Evolutionary conservation across 2,797 vertebrate species (phyloP), one percentile per base, ranked within the genome.

Genomic region (Selene dorsalis): DNA sequence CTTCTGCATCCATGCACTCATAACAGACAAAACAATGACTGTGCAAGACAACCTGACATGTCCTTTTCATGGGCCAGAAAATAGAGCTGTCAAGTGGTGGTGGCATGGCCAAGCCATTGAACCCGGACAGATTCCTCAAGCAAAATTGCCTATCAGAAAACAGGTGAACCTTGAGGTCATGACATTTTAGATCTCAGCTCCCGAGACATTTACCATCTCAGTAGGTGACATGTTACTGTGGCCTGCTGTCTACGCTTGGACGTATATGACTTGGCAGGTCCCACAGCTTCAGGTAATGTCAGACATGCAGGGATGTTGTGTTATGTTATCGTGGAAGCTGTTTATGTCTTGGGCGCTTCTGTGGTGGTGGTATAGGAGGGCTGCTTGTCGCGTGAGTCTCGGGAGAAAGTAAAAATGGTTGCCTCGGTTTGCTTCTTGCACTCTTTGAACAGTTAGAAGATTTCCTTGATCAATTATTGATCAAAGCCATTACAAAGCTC

Each of bases 401-500:
- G 56, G 65, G 73, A 71, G 72, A 59, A 83, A 82, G 70, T 55
- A 64, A 69, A 89, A 87, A 76, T 68, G 53, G 79, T 83, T 83
- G 77, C 76, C 80, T 88, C 77, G 67, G 17, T 55, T 52, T 4
- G 53, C 82, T 79, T 70, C 61, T 76, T 69, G 59, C 75, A 67
- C 62, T 88, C 84, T 89, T 87, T 87, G 81, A 90, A 84, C 76
- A 86, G 80, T 80, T 79, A 65, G 86, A 91, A 85, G 71, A 87
- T 69, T 75, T 79, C 80, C 81, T 90, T 87, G 87, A 93, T 93
- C 89, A 92, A 91, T 92, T 88, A 92, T 93, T 90, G 90, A 93
- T 92, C 89, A 92, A 92, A 93, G 84, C 78, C 89, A 87, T 93
- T 91, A 89, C 84, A 91, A 89, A 84, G 84, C 81, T 77, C 61